Evolutionary conservation across 1,140 invertebrate species (phyloP), one percentile per base, ranked within the genome.

Genomic region (Aphelenchoides fujianensis): DNA sequence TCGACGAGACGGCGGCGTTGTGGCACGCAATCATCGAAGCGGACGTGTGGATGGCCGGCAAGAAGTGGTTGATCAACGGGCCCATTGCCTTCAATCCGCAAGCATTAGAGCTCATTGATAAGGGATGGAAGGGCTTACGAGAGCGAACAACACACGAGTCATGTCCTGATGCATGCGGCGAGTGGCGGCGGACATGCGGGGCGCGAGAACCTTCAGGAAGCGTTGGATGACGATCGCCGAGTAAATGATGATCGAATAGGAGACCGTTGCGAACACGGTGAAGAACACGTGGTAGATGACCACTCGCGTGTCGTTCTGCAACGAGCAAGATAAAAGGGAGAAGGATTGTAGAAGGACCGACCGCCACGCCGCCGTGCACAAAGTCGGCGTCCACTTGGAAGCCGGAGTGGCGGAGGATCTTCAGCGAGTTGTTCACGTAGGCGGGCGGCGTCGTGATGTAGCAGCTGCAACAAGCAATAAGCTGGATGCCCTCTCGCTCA

Each of bases 241-340:
- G 34, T 59, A 59, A 59, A 59, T 59, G 55, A 59, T 59, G 5
- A 59, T 5, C 55, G 55, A 7, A 23, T 59, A 59, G 19, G 5
- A 7, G 55, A 59, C 34, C 5, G 55, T 19, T 5, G 55, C 55
- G 5, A 59, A 7, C 28, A 59, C 7, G 27, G 19, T 59, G 19
- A 59, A 59, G 55, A 59, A 59, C 7, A 59, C 19, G 55, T 59
- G 55, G 34, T 59, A 59, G 55, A 59, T 59, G 55, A 59, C 19
- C 28, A 59, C 23, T 5, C 55, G 55, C 28, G 5, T 59, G 19
- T 59, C 55, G 27, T 27, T 59, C 5, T 5, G n/a, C n/a, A n/a
- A n/a, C n/a, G 23, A 48, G 23, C 41, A 48, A 16, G 23, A 48
- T 48, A 12, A 48, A 23, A 48, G 41, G 41, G 12, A 16, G 12